Conservation (phyloP, 2,797 vertebrate species). For the Clarias laeviceps region DNA sequence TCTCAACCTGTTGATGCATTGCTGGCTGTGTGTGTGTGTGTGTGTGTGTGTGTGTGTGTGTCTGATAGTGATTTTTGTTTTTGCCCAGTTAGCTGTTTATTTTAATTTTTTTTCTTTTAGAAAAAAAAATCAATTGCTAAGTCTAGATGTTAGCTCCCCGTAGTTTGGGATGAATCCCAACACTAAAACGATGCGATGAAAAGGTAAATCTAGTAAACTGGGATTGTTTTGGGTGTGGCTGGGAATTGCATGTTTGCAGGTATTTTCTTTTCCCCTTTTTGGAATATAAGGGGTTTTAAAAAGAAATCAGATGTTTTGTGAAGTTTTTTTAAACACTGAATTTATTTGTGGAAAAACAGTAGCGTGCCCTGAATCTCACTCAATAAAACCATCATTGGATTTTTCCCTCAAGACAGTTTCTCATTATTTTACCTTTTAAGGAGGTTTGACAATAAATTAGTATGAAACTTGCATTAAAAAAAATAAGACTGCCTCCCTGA, state of each 20-base stretch:
- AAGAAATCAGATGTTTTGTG: slow-evolving; percentile 59
- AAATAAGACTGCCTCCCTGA: background rate
- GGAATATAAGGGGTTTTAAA: slow-evolving; percentile 70
- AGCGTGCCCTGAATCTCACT: slow-evolving; percentile 78
- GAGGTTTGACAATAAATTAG: background rate
- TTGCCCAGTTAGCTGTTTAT: slow-evolving; percentile 55
- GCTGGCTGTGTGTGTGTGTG: slow-evolving; percentile 14
- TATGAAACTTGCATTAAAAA: background rate
- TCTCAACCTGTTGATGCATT: slow-evolving; percentile 64
- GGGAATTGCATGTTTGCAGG: slow-evolving; percentile 38
- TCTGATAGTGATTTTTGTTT: background rate
- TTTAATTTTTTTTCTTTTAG: slow-evolving; percentile 71
- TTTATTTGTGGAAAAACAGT: slow-evolving; percentile 59
- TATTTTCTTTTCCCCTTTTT: slow-evolving; percentile 36
- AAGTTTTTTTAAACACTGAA: slow-evolving; percentile 60
- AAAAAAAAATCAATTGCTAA: slow-evolving; percentile 45
- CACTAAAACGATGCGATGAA: slow-evolving; percentile 50
- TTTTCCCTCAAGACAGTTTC: slow-evolving; percentile 62
- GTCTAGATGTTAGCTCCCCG: slow-evolving; percentile 67
- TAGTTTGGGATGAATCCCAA: slow-evolving; percentile 53
- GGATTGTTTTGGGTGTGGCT: slow-evolving; percentile 36
- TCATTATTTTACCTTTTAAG: background rate
- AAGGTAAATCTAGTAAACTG: slow-evolving; percentile 13
- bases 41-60: background rate
- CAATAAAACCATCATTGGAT: slow-evolving; percentile 80